Evolutionary conservation across 2,888 invertebrate species (phyloP).

Genomic region (Malacosoma neustria): DNA sequence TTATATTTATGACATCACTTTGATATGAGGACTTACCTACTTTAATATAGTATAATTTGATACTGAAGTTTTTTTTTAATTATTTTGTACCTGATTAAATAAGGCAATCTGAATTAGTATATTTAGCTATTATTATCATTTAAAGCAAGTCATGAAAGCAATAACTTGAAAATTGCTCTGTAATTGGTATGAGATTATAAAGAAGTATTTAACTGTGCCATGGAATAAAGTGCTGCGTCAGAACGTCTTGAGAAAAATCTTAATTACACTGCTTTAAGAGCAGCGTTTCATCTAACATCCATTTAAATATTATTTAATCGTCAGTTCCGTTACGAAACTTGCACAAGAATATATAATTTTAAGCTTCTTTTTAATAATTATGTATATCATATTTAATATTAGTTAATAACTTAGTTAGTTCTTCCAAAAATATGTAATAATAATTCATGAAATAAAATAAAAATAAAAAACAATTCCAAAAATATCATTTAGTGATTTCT

Average conservation of each 20-base stretch:
- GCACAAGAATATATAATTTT: background rate
- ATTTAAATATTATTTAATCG: background rate
- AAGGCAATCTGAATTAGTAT: constrained; percentile 16
- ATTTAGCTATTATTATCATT: constrained; percentile 5
- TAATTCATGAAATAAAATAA: too few species aligned
- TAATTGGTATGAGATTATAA: constrained; percentile 37
- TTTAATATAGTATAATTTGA: background rate
- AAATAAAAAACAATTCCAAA: too few species aligned
- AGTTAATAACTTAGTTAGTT: too few species aligned
- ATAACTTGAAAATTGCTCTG: constrained; percentile 33
- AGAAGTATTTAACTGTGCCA: constrained; percentile 13
- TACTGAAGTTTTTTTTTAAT: background rate
- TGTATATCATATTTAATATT: background rate
- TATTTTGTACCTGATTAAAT: constrained; percentile 11
- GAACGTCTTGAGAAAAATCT: background rate
- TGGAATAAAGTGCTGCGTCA: background rate
- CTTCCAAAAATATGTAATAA: too few species aligned
- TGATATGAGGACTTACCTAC: background rate
- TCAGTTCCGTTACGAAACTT: background rate
- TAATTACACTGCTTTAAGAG: background rate
- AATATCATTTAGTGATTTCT: too few species aligned
- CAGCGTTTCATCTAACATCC: background rate
- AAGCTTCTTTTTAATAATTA: too few species aligned
- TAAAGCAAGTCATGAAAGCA: constrained; percentile 40
- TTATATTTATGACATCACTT: too few species aligned